These are phyloP conservation scores for Plutomurus gul DNA, from an alignment of 1,140 invertebrate species.

Conservation along the genomic window DNA sequence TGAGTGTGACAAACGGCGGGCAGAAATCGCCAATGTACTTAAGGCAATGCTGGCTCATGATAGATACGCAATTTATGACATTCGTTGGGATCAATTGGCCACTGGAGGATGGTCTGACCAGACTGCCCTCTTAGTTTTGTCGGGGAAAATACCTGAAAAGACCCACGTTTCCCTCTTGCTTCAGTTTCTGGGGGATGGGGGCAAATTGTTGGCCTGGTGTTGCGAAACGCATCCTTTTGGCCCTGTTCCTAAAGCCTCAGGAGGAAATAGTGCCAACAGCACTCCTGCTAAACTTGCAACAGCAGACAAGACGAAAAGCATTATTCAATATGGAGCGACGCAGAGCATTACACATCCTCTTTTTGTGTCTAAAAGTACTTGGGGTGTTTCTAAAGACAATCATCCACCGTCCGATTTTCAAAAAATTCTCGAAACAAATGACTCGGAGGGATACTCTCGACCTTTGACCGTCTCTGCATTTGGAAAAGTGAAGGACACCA, in stretches of 20 bases:
- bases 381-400: constrained; percentile 37
- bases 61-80: constrained; percentile 52
- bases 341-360: constrained; percentile 34
- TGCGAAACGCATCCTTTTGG: constrained; percentile 50
- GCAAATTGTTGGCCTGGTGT: constrained; percentile 47
- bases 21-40: constrained; percentile 36
- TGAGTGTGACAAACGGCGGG: constrained; percentile 34
- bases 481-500: constrained; percentile 39
- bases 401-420: constrained; percentile 39
- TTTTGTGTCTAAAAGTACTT: background rate
- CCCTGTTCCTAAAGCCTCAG: background rate
- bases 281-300: background rate
- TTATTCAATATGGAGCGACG: constrained; percentile 21
- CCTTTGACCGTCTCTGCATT: constrained; percentile 48
- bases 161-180: constrained; percentile 35
- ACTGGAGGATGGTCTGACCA: constrained; percentile 53
- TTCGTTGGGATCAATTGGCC: constrained; percentile 50
- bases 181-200: constrained; percentile 52
- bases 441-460: constrained; percentile 51
- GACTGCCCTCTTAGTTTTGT: constrained; percentile 48
- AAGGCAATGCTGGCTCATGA: constrained; percentile 47
- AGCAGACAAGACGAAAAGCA: background rate
- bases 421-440: constrained; percentile 45
- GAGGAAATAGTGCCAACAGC: background rate
- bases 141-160: constrained; percentile 42